Evolutionary conservation across 2,113 vertebrate genomes (phyloP).

Genomic region (Aspidoscelis tigris): DNA sequence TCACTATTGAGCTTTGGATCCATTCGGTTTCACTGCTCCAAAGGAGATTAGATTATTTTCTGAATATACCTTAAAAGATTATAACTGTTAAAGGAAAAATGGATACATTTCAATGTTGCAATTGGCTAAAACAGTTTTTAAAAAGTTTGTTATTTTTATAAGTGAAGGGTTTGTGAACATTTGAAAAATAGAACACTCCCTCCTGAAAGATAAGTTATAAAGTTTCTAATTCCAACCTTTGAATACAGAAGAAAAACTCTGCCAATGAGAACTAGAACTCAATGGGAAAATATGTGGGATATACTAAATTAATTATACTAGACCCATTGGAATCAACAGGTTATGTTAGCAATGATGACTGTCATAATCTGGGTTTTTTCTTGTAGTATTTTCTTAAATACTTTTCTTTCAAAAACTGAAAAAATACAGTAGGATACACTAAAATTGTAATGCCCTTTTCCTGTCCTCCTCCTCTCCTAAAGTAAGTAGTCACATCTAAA

Average conservation of each 20-base stretch:
- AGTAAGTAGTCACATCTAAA: not conserved
- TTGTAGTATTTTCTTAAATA: too few species aligned
- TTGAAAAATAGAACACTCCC: not conserved
- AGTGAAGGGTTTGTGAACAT: not conserved
- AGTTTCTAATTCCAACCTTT: not conserved
- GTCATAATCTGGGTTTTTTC: too few species aligned
- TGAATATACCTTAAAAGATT: not conserved
- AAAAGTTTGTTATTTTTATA: too few species aligned
- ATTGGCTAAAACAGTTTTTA: not conserved
- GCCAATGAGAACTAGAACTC: not conserved
- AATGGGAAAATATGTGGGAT: too few species aligned
- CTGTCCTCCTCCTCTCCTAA: not conserved
- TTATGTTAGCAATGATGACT: too few species aligned
- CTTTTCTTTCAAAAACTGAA: too few species aligned
- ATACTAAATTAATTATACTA: too few species aligned
- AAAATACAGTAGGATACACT: too few species aligned
- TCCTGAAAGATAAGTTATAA: not conserved
- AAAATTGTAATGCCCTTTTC: not conserved
- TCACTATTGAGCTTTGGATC: not conserved
- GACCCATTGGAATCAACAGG: too few species aligned
- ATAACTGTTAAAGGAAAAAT: not conserved
- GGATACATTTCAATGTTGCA: not conserved
- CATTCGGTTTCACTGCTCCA: not conserved
- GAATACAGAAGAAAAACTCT: not conserved
- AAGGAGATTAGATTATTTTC: not conserved